Percentiles rank a stretch among this genome's conserved stretches.
phyloP scores from a whole-genome alignment of 2,888 invertebrate species.

The Diploptera punctata region DNA sequence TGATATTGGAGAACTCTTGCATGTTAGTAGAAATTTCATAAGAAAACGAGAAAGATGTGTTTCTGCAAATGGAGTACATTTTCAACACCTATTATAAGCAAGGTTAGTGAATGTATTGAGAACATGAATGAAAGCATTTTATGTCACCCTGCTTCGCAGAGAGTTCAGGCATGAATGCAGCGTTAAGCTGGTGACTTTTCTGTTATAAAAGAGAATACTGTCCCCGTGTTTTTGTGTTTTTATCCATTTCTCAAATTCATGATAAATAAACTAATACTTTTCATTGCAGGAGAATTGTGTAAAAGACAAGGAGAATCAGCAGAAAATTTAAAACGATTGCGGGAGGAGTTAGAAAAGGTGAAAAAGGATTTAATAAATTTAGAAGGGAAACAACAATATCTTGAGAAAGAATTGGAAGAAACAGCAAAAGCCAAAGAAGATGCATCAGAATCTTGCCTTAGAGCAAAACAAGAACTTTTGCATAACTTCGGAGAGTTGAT shows the following conservation, averaged over 20 bases:
- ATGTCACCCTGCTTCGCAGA: not conserved
- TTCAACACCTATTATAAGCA: no score
- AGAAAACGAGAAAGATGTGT: no score
- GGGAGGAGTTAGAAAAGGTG: constrained; percentile 35
- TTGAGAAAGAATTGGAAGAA: constrained; percentile 42
- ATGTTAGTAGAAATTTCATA: no score
- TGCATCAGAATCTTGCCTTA: constrained; percentile 2
- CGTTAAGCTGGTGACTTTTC: no score
- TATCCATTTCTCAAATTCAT: no score
- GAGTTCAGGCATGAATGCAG: not conserved
- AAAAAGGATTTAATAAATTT: constrained; percentile 43
- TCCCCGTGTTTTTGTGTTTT: not conserved
- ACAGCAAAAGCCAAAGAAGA: constrained; percentile 41
- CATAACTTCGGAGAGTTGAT: constrained; percentile 63
- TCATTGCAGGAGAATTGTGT: constrained; percentile 28
- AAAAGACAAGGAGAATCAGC: constrained; percentile 53
- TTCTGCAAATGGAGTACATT: no score
- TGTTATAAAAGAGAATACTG: not conserved
- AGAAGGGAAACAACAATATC: constrained; percentile 43
- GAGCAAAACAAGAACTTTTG: constrained; percentile 46
- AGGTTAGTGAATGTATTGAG: no score
- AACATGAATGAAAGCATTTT: no score
- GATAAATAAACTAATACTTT: not conserved
- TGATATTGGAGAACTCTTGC: no score
- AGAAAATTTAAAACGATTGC: constrained; percentile 32